Percentiles rank a stretch among this genome's conserved stretches.
Conservation (phyloP, 2,113 vertebrate species). For the Phyllostomus hastatus region DNA sequence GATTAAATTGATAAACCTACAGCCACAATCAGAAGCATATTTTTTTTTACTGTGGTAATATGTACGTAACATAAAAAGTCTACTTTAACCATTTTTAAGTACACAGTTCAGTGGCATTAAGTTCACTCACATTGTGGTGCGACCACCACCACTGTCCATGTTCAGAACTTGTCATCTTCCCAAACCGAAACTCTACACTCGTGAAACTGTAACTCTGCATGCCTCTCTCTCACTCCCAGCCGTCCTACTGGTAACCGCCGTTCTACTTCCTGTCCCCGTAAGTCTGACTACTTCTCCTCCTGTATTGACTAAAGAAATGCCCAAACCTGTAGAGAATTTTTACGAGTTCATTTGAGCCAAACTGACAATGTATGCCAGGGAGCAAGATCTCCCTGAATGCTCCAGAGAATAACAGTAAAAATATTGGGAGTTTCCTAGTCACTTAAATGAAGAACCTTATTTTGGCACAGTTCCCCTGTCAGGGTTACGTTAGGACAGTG, state of each 20-base stretch:
- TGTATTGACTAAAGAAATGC: not conserved
- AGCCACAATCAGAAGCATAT: not conserved
- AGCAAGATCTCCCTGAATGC: not conserved
- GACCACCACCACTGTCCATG: no score
- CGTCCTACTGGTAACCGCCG: not conserved
- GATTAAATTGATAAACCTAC: not conserved
- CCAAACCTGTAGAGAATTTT: not conserved
- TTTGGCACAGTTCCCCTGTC: not conserved
- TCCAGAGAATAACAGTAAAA: not conserved
- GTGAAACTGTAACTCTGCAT: not conserved
- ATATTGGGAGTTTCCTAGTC: not conserved
- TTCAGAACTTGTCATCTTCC: not conserved
- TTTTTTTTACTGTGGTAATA: not conserved
- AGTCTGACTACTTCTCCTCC: not conserved
- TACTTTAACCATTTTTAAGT: not conserved
- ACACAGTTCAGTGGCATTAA: not conserved
- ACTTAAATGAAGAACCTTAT: not conserved
- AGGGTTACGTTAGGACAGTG: not conserved
- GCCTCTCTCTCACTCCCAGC: not conserved
- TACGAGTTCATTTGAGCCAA: not conserved
- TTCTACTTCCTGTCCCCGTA: not conserved
- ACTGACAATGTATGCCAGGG: not conserved
- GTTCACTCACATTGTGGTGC: not conserved
- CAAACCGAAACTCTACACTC: not conserved
- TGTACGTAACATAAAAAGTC: not conserved